These are phyloP conservation scores for Brachyrhaphis roseni DNA, from an alignment of 2,797 vertebrate genomes.

Conservation along the genomic window DNA sequence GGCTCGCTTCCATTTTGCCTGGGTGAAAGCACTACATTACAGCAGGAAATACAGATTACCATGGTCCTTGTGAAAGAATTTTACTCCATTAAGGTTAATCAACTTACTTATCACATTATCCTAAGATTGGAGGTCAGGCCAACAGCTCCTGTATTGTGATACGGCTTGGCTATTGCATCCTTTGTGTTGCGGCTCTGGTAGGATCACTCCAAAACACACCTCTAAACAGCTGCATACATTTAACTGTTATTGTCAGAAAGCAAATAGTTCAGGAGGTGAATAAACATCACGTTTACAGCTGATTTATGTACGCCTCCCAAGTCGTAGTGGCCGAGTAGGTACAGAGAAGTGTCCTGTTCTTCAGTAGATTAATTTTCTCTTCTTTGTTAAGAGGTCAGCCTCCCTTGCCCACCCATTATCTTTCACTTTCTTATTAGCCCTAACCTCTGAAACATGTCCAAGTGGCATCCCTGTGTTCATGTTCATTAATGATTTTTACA, in stretches of 20 bases:
- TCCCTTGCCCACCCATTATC: constrained; percentile 20
- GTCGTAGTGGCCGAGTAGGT: constrained; percentile 18
- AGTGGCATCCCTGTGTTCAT: constrained; percentile 8
- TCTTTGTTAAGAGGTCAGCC: constrained; percentile 37
- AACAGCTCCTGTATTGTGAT: constrained; percentile 56
- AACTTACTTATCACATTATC: constrained; percentile 62
- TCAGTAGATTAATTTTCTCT: constrained; percentile 37
- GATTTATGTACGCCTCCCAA: constrained; percentile 44
- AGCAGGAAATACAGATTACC: constrained; percentile 39
- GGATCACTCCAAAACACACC: constrained; percentile 54
- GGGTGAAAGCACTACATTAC: constrained; percentile 17
- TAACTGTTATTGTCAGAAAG: constrained; percentile 66
- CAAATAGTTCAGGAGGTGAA: constrained; percentile 64
- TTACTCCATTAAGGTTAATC: constrained; percentile 63
- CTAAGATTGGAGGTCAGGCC: constrained; percentile 55
- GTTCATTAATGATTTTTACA: constrained; percentile 20
- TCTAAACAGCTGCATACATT: constrained; percentile 69
- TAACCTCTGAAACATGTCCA: constrained; percentile 20
- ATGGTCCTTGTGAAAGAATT: constrained; percentile 31
- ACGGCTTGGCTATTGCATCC: constrained; percentile 53
- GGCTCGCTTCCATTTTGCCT: constrained; percentile 27
- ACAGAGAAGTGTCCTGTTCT: constrained; percentile 19
- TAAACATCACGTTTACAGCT: constrained; percentile 62
- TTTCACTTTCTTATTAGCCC: constrained; percentile 42
- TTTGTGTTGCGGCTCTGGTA: constrained; percentile 50